Evolutionary conservation across 1,140 invertebrate species (phyloP), one percentile per base, ranked within the genome.

Genomic region (Lordiphosa mommai): DNA sequence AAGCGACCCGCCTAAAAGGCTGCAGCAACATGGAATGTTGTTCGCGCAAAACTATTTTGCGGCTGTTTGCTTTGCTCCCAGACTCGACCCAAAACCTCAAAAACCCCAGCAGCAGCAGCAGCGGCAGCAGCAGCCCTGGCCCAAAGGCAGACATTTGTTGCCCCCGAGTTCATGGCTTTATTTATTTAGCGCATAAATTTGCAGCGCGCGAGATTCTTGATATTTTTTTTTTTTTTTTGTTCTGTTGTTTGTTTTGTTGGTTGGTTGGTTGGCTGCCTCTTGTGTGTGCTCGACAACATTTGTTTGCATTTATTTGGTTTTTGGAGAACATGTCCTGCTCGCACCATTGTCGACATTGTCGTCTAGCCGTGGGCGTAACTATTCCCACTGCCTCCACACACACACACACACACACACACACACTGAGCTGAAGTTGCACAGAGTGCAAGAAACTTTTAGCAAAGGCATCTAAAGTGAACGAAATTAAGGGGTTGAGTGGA

Each of bases 111-210:
- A 40, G 32, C 36, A 23, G 38, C 30, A 57, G 41, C 41, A 23
- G 38, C 30, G 48, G 41, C 41, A 58, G 29, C 12, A 17, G 20
- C 33, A 12, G 13, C 20, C 29, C n/a, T 37, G 38, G 16, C 48
- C 8, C 56, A 51, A 61, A 41, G 47, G 56, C 56, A 69, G 56
- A 69, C 74, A 79, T 73, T 73, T 65, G 74, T 61, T 66, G 61
- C 43, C 30, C n/a, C 46, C 64, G 50, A 73, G 76, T 82, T 84
- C 77, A 82, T 84, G 76, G 77, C 76, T 82, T 82, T 82, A 82
- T 82, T 82, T 82, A 80, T 82, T 82, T 82, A 82, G 76, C 76
- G 77, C 77, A 82, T 82, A 82, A 82, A 82, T 82, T 82, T 80
- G 55, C 56, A 72, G 53, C 59, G 71, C 66, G 66, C 71, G 46